Percentiles rank a stretch among this genome's conserved stretches.
Evolutionary conservation across 1,140 invertebrate species (phyloP).

Genomic region (Chrysopa pallens): DNA sequence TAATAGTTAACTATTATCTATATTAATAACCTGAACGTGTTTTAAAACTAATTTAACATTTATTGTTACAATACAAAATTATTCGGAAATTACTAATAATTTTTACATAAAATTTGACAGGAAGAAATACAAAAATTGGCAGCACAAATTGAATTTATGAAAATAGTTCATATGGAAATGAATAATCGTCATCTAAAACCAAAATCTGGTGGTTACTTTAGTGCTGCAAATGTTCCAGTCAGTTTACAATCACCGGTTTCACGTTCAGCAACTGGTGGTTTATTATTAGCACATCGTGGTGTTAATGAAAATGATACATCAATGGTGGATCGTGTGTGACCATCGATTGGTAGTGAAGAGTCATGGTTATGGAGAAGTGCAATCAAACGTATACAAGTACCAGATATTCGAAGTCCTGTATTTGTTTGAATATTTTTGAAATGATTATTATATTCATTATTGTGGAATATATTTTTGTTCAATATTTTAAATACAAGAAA

Average conservation of each 20-base stretch:
- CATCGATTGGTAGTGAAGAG: not conserved
- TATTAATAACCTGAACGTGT: too few species aligned
- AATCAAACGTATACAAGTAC: not conserved
- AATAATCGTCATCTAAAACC: slow-evolving; percentile 76
- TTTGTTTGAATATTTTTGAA: not conserved
- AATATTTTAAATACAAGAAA: too few species aligned
- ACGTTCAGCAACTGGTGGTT: slow-evolving; percentile 21
- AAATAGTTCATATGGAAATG: slow-evolving; percentile 81
- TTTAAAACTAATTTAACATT: not conserved
- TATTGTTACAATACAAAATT: too few species aligned
- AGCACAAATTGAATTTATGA: slow-evolving; percentile 82
- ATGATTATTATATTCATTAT: too few species aligned
- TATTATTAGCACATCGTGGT: slow-evolving; percentile 24
- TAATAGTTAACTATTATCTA: too few species aligned
- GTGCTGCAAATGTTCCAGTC: slow-evolving; percentile 24
- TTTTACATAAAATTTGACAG: too few species aligned
- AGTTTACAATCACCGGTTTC: slow-evolving; percentile 23
- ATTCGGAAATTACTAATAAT: too few species aligned
- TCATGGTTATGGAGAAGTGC: not conserved
- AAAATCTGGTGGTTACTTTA: slow-evolving; percentile 63
- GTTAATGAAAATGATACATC: slow-evolving; percentile 25
- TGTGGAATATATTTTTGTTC: too few species aligned
- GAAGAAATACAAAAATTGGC: slow-evolving; percentile 81
- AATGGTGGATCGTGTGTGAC: not conserved
- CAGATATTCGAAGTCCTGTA: not conserved